Conservation (phyloP, 1,140 invertebrate species). For the Holcopasites calliopsidis region DNA sequence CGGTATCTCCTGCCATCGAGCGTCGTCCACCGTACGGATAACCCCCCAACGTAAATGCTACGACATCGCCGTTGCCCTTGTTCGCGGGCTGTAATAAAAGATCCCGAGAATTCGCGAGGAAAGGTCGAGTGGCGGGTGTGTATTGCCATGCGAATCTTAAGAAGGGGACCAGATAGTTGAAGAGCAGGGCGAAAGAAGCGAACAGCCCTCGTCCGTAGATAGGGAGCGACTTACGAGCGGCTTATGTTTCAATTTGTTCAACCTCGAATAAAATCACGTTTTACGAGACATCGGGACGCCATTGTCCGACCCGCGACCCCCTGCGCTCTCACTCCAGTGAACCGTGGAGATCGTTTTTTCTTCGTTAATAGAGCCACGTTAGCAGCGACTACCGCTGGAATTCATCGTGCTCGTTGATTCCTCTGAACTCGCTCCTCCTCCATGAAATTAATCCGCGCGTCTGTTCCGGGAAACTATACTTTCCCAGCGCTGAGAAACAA, state of each 20-base stretch:
- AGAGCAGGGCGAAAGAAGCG: background rate
- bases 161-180: background rate
- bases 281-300: conserved; percentile 62
- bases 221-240: conserved; percentile 62
- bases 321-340: conserved; percentile 3
- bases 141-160: conserved; percentile 8
- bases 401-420: background rate
- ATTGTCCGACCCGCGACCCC: conserved; percentile 20
- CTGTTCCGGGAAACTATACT: background rate
- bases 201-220: conserved; percentile 33
- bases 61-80: conserved; percentile 57
- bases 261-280: conserved; percentile 65
- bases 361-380: conserved; percentile 44
- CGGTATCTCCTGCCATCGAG: conserved; percentile 31
- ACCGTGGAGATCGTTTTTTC: conserved; percentile 15
- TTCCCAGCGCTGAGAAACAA: background rate
- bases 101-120: conserved; percentile 50
- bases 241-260: conserved; percentile 68
- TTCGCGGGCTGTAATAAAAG: conserved; percentile 55
- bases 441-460: conserved; percentile 7
- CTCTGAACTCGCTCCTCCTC: background rate
- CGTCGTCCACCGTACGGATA: conserved; percentile 35
- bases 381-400: background rate
- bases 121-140: conserved; percentile 47
- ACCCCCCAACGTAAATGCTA: conserved; percentile 39